These are phyloP conservation scores for Pristionchus pacificus DNA, from an alignment of 1,140 invertebrate species.

Conservation along the genomic window DNA sequence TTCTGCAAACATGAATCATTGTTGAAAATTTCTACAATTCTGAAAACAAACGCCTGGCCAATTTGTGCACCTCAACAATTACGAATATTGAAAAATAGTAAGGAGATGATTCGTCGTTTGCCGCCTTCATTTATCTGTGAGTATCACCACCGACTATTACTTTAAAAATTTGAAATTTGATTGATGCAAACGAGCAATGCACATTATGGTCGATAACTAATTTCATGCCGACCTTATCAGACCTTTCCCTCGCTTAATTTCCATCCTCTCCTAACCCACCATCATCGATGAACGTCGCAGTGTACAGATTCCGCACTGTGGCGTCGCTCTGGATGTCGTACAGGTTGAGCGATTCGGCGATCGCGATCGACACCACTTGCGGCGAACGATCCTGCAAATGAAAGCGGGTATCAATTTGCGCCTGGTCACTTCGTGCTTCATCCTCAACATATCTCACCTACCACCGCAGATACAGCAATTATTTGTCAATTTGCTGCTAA, in stretches of 20 bases:
- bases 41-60: not conserved
- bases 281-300: constrained; percentile 23
- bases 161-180: not conserved
- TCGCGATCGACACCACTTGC: constrained; percentile 12
- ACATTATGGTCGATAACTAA: constrained; percentile 3
- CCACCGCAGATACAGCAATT: too few relatives aligned
- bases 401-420: too few relatives aligned
- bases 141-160: not conserved
- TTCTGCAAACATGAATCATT: constrained; percentile 7
- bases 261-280: too few relatives aligned
- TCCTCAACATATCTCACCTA: too few relatives aligned
- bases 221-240: too few relatives aligned
- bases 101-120: constrained; percentile 8
- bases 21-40: constrained; percentile 10
- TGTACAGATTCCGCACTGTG: constrained; percentile 18
- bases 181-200: constrained; percentile 11
- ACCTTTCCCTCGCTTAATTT: too few relatives aligned
- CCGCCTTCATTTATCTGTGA: not conserved
- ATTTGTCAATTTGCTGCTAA: too few relatives aligned
- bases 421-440: too few relatives aligned
- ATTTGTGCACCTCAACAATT: constrained; percentile 1
- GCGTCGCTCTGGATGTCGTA: not conserved
- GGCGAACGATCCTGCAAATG: constrained; percentile 2
- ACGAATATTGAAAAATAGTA: constrained; percentile 8
- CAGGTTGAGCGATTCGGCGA: constrained; percentile 22